Percentiles rank a stretch among this genome's conserved stretches.
These are phyloP conservation scores for Lontra canadensis DNA, from an alignment of 2,113 vertebrate genomes.

Conservation along the genomic window DNA sequence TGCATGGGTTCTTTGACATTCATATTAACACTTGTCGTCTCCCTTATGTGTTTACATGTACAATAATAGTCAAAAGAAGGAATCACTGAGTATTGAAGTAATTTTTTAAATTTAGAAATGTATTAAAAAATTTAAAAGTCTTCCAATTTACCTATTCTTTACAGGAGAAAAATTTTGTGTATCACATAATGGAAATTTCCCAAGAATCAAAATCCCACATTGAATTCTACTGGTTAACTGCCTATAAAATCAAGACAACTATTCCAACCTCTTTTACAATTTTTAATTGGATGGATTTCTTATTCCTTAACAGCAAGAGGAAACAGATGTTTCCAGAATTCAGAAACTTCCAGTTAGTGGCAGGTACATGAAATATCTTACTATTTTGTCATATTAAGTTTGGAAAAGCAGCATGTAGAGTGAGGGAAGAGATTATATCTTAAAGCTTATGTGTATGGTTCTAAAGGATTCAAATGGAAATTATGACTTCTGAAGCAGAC, in stretches of 20 bases:
- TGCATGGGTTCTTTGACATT: neutral
- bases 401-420: neutral
- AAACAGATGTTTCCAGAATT: slow-evolving; percentile 39
- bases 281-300: neutral
- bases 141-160: neutral
- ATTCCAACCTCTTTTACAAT: neutral
- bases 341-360: neutral
- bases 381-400: slow-evolving; percentile 15
- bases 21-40: slow-evolving; percentile 17
- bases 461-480: neutral
- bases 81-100: neutral
- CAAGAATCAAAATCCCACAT: neutral
- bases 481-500: neutral
- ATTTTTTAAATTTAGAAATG: neutral
- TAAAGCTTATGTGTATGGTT: neutral
- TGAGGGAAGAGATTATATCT: neutral
- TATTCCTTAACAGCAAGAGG: neutral
- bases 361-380: neutral
- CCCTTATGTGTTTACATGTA: neutral
- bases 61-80: neutral
- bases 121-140: neutral
- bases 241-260: neutral
- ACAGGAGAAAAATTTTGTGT: neutral
- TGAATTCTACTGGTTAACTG: slow-evolving; percentile 17
- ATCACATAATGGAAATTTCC: neutral